Conservation (phyloP, 2,888 invertebrate genomes). For the Drosophila diplacantha region DNA sequence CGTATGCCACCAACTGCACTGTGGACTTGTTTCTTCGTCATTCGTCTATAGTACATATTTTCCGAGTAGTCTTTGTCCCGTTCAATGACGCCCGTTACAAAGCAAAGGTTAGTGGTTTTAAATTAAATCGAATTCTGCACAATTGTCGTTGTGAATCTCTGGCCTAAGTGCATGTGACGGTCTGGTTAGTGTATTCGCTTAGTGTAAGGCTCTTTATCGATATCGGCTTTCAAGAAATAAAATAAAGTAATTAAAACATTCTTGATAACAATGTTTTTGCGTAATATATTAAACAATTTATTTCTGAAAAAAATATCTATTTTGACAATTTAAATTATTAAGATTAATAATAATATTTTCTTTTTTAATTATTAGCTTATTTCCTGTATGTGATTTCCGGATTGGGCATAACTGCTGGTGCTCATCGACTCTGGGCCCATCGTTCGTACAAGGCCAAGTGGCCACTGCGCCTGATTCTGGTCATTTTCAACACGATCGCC, state of each 20-base stretch:
- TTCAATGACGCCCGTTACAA: not conserved
- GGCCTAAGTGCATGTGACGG: not conserved
- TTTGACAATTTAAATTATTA: not conserved
- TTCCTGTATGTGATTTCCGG: conserved; percentile 87
- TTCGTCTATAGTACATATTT: not conserved
- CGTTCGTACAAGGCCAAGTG: conserved; percentile 96
- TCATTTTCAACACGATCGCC: conserved; percentile 91
- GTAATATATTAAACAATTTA: too few relatives aligned
- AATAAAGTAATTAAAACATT: too few relatives aligned
- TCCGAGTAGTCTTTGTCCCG: not conserved
- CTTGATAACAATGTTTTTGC: too few relatives aligned
- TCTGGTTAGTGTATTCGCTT: not conserved
- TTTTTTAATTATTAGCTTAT: conserved; percentile 79
- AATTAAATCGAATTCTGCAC: not conserved
- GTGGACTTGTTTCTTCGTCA: not conserved
- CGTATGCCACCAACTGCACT: not conserved
- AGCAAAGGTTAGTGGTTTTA: conserved; percentile 2
- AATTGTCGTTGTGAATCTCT: not conserved
- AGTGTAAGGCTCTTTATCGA: not conserved
- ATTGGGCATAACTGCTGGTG: conserved; percentile 97
- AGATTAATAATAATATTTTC: not conserved
- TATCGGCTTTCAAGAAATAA: too few relatives aligned
- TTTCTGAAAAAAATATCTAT: too few relatives aligned
- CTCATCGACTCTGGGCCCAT: conserved; percentile 97
- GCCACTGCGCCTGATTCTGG: conserved; percentile 89